phyloP scores from a whole-genome alignment of 2,113 vertebrate genomes.

The Serinus canaria region DNA sequence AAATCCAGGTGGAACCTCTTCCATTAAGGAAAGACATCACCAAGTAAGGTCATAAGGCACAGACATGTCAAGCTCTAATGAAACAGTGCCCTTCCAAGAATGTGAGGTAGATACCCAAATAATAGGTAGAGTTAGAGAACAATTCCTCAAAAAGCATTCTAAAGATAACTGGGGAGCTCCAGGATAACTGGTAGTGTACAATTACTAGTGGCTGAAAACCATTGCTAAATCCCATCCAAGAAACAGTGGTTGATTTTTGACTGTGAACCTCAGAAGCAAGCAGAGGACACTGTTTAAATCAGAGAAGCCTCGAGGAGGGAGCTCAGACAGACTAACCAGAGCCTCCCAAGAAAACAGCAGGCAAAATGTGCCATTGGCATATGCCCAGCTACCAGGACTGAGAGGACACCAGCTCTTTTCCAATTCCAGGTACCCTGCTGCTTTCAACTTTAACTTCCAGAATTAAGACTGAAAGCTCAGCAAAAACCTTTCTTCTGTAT shows the following conservation, averaged over 20 bases:
- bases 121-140: background rate
- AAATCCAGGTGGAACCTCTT: background rate
- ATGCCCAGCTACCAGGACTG: background rate
- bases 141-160: background rate
- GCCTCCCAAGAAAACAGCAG: background rate
- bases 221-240: background rate
- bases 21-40: background rate
- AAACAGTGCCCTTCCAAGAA: background rate
- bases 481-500: background rate
- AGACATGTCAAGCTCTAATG: background rate
- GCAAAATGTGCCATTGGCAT: rapidly evolving
- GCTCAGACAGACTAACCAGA: background rate
- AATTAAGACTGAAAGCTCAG: background rate
- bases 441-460: background rate
- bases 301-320: background rate
- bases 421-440: background rate
- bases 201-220: background rate
- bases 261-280: background rate
- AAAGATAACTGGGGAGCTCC: background rate
- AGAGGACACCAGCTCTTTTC: background rate
- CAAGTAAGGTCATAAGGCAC: background rate
- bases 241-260: background rate
- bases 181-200: background rate
- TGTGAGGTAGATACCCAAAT: background rate
- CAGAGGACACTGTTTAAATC: background rate